Evolutionary conservation across 2,113 vertebrate species (phyloP).

Genomic region (Pelecanus crispus): DNA sequence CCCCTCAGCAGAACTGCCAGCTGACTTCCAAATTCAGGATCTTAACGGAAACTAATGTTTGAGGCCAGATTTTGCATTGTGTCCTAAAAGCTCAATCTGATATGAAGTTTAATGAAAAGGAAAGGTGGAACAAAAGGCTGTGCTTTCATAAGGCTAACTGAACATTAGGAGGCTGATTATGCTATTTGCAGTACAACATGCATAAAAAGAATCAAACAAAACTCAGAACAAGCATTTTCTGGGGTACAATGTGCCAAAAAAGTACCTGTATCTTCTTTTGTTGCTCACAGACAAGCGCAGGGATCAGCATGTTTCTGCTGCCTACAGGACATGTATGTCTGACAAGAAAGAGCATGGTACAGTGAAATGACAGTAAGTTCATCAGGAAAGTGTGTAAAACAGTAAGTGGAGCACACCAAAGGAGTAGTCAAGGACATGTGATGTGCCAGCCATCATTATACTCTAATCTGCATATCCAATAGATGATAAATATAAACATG

Average conservation of each 20-base stretch:
- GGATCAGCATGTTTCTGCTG: background rate
- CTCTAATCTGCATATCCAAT: background rate
- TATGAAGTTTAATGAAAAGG: background rate
- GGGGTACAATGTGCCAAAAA: background rate
- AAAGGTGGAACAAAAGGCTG: conserved; percentile 4
- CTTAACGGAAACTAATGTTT: background rate
- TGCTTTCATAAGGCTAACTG: background rate
- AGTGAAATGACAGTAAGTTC: background rate
- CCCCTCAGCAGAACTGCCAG: background rate
- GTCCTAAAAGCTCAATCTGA: conserved; percentile 1
- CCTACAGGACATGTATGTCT: background rate
- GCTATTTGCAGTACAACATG: background rate
- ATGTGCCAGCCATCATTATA: background rate
- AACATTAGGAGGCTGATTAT: background rate
- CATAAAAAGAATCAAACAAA: background rate
- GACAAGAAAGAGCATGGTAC: background rate
- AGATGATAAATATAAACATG: background rate
- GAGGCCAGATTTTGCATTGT: background rate
- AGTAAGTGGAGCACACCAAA: background rate
- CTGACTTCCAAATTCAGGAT: background rate
- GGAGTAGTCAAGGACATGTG: background rate
- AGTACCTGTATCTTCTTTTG: background rate
- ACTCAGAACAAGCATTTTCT: background rate
- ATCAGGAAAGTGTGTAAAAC: background rate
- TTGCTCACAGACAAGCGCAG: background rate